Conservation (phyloP, 1,140 invertebrate genomes). For the Araneus ventricosus region DNA sequence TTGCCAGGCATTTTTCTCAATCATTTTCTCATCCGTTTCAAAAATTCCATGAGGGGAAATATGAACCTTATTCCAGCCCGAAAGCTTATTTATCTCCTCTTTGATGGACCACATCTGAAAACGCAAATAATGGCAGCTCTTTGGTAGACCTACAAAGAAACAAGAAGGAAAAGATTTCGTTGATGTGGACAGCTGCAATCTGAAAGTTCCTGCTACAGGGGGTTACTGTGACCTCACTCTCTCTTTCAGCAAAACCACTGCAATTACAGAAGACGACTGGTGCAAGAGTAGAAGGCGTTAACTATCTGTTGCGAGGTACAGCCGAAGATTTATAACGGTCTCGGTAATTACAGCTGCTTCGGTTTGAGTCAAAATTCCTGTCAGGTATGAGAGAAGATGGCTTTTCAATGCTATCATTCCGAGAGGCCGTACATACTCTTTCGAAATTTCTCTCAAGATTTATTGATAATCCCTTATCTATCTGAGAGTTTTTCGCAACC, state of each 20-base stretch:
- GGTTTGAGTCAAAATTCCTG: constrained; percentile 27
- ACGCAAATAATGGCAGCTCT: not conserved
- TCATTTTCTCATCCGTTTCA: not conserved
- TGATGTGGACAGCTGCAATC: constrained; percentile 18
- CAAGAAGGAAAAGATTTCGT: not conserved
- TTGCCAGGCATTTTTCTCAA: not conserved
- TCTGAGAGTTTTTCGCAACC: not conserved
- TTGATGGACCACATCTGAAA: not conserved
- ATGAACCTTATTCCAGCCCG: not conserved
- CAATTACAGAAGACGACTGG: constrained; percentile 30
- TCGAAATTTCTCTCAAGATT: not conserved
- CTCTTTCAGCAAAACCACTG: constrained; percentile 18
- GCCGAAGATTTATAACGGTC: constrained; percentile 17
- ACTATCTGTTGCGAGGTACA: constrained; percentile 2
- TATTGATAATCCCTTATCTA: not conserved
- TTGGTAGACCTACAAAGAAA: not conserved
- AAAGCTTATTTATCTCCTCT: not conserved
- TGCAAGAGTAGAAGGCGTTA: constrained; percentile 31
- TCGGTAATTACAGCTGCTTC: constrained; percentile 23
- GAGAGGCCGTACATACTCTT: not conserved
- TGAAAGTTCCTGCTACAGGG: constrained; percentile 31
- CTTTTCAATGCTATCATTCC: not conserved
- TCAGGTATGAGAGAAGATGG: not conserved
- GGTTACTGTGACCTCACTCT: not conserved
- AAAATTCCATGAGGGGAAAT: not conserved